Percentiles rank a stretch among this genome's conserved stretches.
Evolutionary conservation across 2,113 vertebrate genomes (phyloP).

Genomic region (Cygnus atratus): DNA sequence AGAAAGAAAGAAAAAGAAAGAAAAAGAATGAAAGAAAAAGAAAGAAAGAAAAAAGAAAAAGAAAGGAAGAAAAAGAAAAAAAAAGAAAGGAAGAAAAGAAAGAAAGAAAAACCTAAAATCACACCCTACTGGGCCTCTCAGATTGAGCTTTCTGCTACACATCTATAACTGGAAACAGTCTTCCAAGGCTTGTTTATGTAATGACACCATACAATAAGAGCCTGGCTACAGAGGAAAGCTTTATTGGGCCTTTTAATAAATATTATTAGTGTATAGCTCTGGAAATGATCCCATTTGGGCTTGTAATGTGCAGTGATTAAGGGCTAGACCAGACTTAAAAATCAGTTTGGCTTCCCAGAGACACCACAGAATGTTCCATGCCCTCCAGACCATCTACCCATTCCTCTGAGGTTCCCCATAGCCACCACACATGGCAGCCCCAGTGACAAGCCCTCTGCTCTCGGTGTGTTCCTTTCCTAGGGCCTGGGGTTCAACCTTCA

Average conservation of each 20-base stretch:
- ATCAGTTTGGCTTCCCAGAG: not conserved
- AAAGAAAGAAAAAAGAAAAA: not conserved
- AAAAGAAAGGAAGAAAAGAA: not conserved
- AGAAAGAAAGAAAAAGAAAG: not conserved
- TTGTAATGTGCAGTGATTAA: conserved; percentile 33
- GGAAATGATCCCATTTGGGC: conserved; percentile 1
- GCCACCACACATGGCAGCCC: fast-evolving
- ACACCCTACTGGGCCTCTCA: not conserved
- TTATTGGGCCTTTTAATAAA: conserved; percentile 46
- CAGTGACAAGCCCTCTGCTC: not conserved
- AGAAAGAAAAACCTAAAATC: not conserved
- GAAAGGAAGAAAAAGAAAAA: too few relatives aligned
- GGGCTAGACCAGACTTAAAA: not conserved
- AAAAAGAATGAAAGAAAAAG: not conserved
- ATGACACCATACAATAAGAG: conserved; percentile 35
- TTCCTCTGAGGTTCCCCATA: not conserved
- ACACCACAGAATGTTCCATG: fast-evolving
- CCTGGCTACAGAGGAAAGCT: conserved; percentile 8
- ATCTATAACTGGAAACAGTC: conserved; percentile 37
- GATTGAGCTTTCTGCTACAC: conserved; percentile 9
- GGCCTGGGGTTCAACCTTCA: not conserved
- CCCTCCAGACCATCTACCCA: not conserved
- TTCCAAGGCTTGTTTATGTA: conserved; percentile 11
- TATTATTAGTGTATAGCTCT: not conserved
- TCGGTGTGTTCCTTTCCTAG: not conserved